Conservation (phyloP, 2,797 vertebrate genomes). For the Antennarius maculatus region DNA sequence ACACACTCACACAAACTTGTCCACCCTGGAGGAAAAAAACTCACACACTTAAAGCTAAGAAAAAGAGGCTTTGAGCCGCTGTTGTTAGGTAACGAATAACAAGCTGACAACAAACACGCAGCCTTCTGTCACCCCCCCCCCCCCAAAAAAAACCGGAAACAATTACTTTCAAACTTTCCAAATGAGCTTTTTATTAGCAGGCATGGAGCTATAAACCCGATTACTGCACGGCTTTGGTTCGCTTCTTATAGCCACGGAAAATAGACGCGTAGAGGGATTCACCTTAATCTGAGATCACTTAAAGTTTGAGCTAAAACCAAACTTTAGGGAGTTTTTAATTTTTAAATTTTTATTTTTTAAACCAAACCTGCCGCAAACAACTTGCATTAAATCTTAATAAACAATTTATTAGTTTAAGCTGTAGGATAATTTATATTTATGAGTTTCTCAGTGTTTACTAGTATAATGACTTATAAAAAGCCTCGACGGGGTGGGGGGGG, state of each 20-base stretch:
- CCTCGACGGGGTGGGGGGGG: slow-evolving; percentile 46
- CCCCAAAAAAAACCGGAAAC: slow-evolving; percentile 64
- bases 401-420: slow-evolving; percentile 56
- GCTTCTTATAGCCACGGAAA: slow-evolving; percentile 61
- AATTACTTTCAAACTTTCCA: slow-evolving; percentile 77
- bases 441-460: slow-evolving; percentile 65
- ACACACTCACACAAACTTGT: slow-evolving; percentile 1
- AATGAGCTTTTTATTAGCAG: slow-evolving; percentile 73
- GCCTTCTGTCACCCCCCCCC: slow-evolving; percentile 36
- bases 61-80: slow-evolving; percentile 61
- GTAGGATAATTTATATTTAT: slow-evolving; percentile 62
- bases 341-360: background rate
- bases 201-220: slow-evolving; percentile 67
- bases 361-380: slow-evolving; percentile 45
- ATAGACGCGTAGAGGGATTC: slow-evolving; percentile 22
- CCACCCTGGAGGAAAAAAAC: slow-evolving; percentile 10
- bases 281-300: slow-evolving; percentile 41
- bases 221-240: slow-evolving; percentile 62
- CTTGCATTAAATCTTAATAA: slow-evolving; percentile 57
- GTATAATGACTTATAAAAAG: slow-evolving; percentile 59
- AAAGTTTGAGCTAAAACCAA: slow-evolving; percentile 15
- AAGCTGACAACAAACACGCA: slow-evolving; percentile 65
- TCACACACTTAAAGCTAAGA: slow-evolving; percentile 44
- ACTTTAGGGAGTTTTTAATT: background rate
- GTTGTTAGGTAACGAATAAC: slow-evolving; percentile 74